Base-by-base conservation (phyloP, 2,797 vertebrate genomes). In the Synanceia verrucosa region DNA sequence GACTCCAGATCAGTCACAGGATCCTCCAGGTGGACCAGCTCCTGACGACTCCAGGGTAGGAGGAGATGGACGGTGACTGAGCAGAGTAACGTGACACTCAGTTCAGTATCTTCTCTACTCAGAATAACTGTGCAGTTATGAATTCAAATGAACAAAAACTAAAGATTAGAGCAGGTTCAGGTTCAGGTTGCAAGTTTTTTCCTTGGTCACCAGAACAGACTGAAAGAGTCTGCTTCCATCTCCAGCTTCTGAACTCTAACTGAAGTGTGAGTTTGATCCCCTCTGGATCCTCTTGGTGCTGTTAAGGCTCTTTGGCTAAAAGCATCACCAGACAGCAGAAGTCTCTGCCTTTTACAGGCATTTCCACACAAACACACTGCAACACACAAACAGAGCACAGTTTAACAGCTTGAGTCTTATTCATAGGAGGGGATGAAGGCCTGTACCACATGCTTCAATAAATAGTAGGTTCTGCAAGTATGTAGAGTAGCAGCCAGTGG, bases 301-400 rank as follows among this genome's bases (percentile, higher is more conserved):
- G 65, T 75, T 79, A 68, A 88, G 85, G 85, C 19, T 68, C 75
- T 78, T 60, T 34, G 29, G 58, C 13, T 57, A 18, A 64, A 21
- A 75, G 63, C 56, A 62, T 63, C 72, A 11, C n/a, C 9, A 1
- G 24, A 6, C 1, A 46, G 21, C 34, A 13, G 44, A 51, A 37
- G 43, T 34, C 63, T 55, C 33, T 47, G 50, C 1, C 31, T 28
- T 94, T 61, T 73, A 96, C 39, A 96, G 90, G 63, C 96, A 96
- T 74, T 91, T 93, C 96, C 96, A 97, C 43, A 97, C 94, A 58
- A 97, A 96, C 1, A 97, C 91, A 21, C 95, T 96, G 71, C 26
- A 73, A 85, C 71, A 84, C 6, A 87, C 2, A 61, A 34, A 66
- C 16, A 67, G 2, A 9, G 21, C 43, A 55, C n/a, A 41, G 23